Base-by-base conservation (phyloP, 1,140 invertebrate species). In the Papilio glaucus region DNA sequence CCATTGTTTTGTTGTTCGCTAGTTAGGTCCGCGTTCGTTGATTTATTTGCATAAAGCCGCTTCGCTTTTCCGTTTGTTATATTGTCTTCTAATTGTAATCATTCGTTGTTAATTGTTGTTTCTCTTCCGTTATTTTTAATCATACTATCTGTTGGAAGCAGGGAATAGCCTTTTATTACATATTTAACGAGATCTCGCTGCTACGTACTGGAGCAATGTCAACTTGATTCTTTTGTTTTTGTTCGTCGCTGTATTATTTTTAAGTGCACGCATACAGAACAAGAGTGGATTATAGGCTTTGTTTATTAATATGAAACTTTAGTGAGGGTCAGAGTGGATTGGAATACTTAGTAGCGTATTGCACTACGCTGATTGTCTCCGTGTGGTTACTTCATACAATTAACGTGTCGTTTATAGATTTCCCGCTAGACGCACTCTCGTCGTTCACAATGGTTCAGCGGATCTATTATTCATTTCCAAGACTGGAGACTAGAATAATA, bases 1-100 rank as follows among this genome's bases (percentile, higher is more conserved):
- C 85, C 80, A 86, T 90, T 92, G 85, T 91, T 86, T 74, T 80
- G 37, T 73, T 76, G 72, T 78, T 75, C 72, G 75, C 74, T 71
- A 61, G 71, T 70, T 77, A 75, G 37, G 49, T 72, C 74, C 78
- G 79, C 75, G 76, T 77, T 76, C 70, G 41, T 70, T 69, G 21
- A 69, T 69, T 69, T 69, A 69, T 69, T 69, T 69, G 67, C 67
- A 69, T 69, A 69, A 69, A 53, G 67, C 67, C 26, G 42, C 26
- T 68, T 49, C 41, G 67, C 67, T 69, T 53, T 37, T 15, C 67
- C 67, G 67, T 69, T 69, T 69, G 67, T 45, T 69, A 69, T 69
- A 69, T 53, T 53, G 67, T 69, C 67, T 69, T 69, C 67, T 69
- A 69, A 69, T 69, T 69, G 67, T 69, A 69, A 69, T 69, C 53